Evolutionary conservation across 2,113 vertebrate genomes (phyloP), one percentile per base, ranked within the genome.

Genomic region (Psittacus erithacus): DNA sequence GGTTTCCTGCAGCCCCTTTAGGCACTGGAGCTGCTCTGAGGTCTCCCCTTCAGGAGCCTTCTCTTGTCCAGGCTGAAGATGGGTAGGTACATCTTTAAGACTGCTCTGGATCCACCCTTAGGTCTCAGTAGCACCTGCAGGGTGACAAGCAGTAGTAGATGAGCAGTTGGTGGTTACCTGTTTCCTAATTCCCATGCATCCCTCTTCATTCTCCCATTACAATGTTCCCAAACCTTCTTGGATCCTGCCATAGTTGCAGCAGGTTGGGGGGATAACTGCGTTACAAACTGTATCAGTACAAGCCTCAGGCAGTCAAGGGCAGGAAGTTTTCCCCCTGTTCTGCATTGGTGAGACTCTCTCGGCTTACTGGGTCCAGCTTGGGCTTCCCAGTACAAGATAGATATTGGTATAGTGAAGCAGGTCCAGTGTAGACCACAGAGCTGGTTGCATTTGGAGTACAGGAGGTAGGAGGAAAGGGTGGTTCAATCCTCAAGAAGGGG

Each of bases 381-480:
- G 57, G 46, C 15, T 86, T 23, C 27, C 68, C 86, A 77, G 59
- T 31, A 25, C 5, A 31, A 60, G 17, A 10, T 0, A 16, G 50
- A 5, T 9, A 8, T 2, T 6, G 47, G n/a, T 11, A 22, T 11
- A 68, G 24, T 8, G 13, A 35, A 33, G 7, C 3, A 62, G 47
- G 29, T 17, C 46, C 80, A 78, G 35, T 2, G 0, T 8, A 62
- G 71, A 43, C 11, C 5, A 2, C 4, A 3, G 4, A 80, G 38
- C 11, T 76, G 86, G 64, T 55, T 22, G 7, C 46, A 20, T 86
- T 68, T 64, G 47, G 67, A 76, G 73, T 7, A 47, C 16, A 27
- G 24, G 62, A 49, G 1, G 4, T 3, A 49, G 28, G 20, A 2
- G 2, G 24, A 55, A 20, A 62, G 31, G 2, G 29, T n/a, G 39